Percentiles rank a stretch among this genome's conserved stretches.
These are phyloP conservation scores for Watsonalla cultraria DNA, from an alignment of 2,888 invertebrate species.

Conservation along the genomic window DNA sequence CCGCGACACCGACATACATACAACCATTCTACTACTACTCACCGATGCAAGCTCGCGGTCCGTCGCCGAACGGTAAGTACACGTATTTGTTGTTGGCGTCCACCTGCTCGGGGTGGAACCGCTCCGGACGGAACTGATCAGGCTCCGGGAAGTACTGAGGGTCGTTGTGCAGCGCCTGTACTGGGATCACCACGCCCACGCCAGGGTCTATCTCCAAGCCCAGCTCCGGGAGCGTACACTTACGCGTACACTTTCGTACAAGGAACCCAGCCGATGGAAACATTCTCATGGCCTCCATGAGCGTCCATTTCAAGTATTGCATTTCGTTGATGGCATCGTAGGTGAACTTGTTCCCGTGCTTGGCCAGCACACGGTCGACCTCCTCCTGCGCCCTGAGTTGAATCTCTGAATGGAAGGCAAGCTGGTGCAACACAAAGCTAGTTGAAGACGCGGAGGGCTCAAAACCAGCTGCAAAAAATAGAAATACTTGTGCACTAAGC, in stretches of 20 bases:
- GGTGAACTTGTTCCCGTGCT: slow-evolving; percentile 34
- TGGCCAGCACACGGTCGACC: slow-evolving; percentile 38
- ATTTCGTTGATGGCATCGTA: slow-evolving; percentile 51
- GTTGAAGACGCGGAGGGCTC: slow-evolving; percentile 55
- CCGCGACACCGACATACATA: not conserved
- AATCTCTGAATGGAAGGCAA: slow-evolving; percentile 40
- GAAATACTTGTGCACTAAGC: slow-evolving; percentile 45
- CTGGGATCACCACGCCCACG: slow-evolving; percentile 34
- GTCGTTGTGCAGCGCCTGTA: slow-evolving; percentile 48
- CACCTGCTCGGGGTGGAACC: slow-evolving; percentile 39
- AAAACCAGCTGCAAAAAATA: slow-evolving; percentile 54
- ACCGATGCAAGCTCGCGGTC: slow-evolving; percentile 59
- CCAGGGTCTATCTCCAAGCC: slow-evolving; percentile 41
- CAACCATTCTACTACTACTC: slow-evolving; percentile 13
- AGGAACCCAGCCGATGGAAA: slow-evolving; percentile 55
- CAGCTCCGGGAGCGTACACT: slow-evolving; percentile 44
- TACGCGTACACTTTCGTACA: slow-evolving; percentile 32
- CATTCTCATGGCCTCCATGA: slow-evolving; percentile 49
- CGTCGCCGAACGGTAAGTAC: slow-evolving; percentile 56
- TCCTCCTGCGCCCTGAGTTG: slow-evolving; percentile 43
- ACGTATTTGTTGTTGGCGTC: slow-evolving; percentile 33
- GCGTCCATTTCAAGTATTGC: slow-evolving; percentile 44
- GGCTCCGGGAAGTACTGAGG: slow-evolving; percentile 46
- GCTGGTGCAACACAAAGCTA: slow-evolving; percentile 48
- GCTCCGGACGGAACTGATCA: slow-evolving; percentile 43